These are phyloP conservation scores for Subacronicta megacephala DNA, from an alignment of 2,888 invertebrate genomes.

Conservation along the genomic window DNA sequence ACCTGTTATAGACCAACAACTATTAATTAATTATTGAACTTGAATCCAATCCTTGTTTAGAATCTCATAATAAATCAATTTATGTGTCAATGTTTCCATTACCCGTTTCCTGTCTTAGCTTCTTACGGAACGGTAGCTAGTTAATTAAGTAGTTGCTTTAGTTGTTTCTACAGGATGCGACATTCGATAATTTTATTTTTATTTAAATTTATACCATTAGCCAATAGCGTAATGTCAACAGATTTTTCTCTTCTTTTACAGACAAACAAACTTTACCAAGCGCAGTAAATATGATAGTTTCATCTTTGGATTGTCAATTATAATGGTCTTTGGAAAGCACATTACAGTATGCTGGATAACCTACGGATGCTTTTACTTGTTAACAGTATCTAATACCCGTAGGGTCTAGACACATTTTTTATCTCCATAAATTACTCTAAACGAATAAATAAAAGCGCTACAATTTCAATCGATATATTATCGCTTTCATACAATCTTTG, in stretches of 20 bases:
- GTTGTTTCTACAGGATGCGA: slow-evolving; percentile 5
- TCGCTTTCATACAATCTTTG: slow-evolving; percentile 20
- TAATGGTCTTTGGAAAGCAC: neutral
- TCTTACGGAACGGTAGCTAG: slow-evolving; percentile 5
- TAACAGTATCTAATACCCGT: neutral
- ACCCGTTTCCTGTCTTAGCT: slow-evolving; percentile 25
- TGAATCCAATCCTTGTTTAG: slow-evolving; percentile 6
- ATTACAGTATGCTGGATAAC: too few relatives aligned
- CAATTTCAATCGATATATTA: neutral
- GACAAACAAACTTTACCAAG: too few relatives aligned
- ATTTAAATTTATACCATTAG: too few relatives aligned
- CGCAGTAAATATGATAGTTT: too few relatives aligned
- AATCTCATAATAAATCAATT: slow-evolving; percentile 23
- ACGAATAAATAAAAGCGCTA: neutral
- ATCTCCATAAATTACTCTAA: neutral
- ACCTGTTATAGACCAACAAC: slow-evolving; percentile 8
- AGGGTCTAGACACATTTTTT: neutral
- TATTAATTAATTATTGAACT: slow-evolving; percentile 12
- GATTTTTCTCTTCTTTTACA: too few relatives aligned
- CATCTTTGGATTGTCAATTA: too few relatives aligned
- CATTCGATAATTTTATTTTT: neutral
- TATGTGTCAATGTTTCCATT: slow-evolving; percentile 30
- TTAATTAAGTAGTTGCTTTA: neutral
- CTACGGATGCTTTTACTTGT: too few relatives aligned
- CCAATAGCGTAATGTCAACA: too few relatives aligned